A percentile compares a stretch with the other conserved stretches of the same genome.
Evolutionary conservation across 92 coral and sea anemone genomes (phyloP).

Genomic region (Phenganax subtilis): DNA sequence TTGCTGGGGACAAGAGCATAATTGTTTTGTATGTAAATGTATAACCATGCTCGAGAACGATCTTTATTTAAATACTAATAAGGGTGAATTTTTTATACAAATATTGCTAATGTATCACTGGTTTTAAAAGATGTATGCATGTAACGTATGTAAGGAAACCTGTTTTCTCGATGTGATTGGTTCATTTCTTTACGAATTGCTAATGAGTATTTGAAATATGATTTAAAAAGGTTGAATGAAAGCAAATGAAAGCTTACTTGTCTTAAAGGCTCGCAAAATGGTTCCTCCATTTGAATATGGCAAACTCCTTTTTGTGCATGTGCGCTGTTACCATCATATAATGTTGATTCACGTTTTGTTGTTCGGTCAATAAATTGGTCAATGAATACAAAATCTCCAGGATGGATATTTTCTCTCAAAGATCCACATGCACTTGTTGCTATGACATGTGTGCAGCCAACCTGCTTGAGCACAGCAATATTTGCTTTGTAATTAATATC

Average conservation of each 20-base stretch:
- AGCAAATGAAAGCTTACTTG: slow-evolving; percentile 47
- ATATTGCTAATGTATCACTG: too few species aligned
- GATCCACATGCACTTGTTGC: slow-evolving; percentile 99
- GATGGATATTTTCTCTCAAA: slow-evolving; percentile 64
- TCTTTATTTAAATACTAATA: too few species aligned
- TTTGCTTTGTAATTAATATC: slow-evolving; percentile 90
- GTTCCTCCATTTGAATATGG: slow-evolving; percentile 92
- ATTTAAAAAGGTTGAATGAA: neutral
- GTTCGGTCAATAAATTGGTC: slow-evolving; percentile 96
- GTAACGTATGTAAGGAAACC: too few species aligned
- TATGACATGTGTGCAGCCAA: slow-evolving; percentile 90
- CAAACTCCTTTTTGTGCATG: slow-evolving; percentile 74
- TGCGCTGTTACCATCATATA: slow-evolving; percentile 86
- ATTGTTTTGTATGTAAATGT: too few species aligned
- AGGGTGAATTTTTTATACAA: too few species aligned
- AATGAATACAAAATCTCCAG: slow-evolving; percentile 86
- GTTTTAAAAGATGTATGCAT: too few species aligned
- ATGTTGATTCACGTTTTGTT: slow-evolving; percentile 74
- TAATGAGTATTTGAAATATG: neutral
- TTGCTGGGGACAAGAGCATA: too few species aligned
- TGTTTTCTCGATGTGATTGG: too few species aligned
- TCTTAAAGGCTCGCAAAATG: slow-evolving; percentile 71
- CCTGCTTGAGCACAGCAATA: slow-evolving; percentile 78
- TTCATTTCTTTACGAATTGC: too few species aligned
- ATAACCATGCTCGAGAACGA: too few species aligned